These are phyloP conservation scores for Temnothorax ravouxi DNA, from an alignment of 2,888 invertebrate genomes.

Conservation along the genomic window DNA sequence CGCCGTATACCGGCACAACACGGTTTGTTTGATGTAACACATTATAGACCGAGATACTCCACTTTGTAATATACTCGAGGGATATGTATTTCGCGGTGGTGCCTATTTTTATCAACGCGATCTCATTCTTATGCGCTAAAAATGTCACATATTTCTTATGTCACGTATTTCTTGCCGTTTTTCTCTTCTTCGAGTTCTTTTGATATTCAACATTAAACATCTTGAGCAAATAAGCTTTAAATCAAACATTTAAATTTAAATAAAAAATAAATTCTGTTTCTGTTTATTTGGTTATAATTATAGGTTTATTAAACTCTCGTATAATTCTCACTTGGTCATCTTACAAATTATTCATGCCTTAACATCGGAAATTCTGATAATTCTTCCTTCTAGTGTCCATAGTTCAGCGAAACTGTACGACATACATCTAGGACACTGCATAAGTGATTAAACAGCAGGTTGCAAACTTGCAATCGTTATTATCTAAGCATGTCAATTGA, in stretches of 20 bases:
- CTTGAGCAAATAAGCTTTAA: neutral
- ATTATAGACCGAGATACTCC: neutral
- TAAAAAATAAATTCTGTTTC: neutral
- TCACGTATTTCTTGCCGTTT: neutral
- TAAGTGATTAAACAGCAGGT: constrained; percentile 43
- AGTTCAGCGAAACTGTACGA: neutral
- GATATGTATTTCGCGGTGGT: neutral
- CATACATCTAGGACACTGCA: constrained; percentile 6
- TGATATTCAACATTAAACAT: neutral
- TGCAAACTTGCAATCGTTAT: constrained; percentile 16
- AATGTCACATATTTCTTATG: neutral
- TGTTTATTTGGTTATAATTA: neutral
- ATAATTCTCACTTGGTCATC: neutral
- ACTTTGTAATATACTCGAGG: neutral
- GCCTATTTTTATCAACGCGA: constrained; percentile 38
- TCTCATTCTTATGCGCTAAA: constrained; percentile 19
- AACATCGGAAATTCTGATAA: neutral
- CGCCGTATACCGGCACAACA: neutral
- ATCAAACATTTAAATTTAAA: neutral
- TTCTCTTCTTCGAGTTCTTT: neutral
- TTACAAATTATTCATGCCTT: neutral
- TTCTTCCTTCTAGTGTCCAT: neutral
- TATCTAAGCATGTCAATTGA: constrained; percentile 17
- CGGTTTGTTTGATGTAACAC: constrained; percentile 25
- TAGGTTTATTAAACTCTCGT: neutral